Conservation (phyloP, 2,113 vertebrate genomes). For the Parotia lawesii region DNA sequence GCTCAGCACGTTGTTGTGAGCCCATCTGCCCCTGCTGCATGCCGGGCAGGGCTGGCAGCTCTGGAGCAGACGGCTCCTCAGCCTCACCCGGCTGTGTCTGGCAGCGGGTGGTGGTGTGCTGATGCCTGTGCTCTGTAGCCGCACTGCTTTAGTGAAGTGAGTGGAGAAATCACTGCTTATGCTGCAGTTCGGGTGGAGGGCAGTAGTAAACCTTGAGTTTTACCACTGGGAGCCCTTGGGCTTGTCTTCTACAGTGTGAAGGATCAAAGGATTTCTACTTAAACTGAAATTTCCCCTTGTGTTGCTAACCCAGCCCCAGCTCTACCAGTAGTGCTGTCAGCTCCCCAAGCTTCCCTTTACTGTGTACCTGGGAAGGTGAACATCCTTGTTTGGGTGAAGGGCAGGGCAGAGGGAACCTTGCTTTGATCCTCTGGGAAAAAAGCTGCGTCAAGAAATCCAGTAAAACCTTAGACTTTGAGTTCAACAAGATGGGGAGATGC, state of each 20-base stretch:
- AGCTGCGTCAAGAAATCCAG: not conserved
- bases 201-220: not conserved
- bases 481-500: not conserved
- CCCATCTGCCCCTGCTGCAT: not conserved
- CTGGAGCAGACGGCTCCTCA: not conserved
- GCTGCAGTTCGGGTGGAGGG: not conserved
- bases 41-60: not conserved
- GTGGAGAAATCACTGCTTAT: not conserved
- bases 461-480: not conserved
- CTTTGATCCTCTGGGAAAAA: not conserved
- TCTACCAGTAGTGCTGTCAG: not conserved
- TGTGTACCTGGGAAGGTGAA: not conserved
- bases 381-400: not conserved
- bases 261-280: not conserved
- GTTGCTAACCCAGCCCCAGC: not conserved
- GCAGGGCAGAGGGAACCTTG: not conserved
- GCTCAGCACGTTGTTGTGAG: not conserved
- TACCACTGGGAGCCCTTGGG: not conserved
- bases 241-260: not conserved
- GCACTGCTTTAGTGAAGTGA: not conserved
- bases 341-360: not conserved
- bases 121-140: not conserved
- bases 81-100: not conserved
- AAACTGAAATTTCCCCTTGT: not conserved
- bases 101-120: fast-evolving